These are phyloP conservation scores for Trematomus loennbergii DNA, from an alignment of 2,113 vertebrate species.

Conservation along the genomic window DNA sequence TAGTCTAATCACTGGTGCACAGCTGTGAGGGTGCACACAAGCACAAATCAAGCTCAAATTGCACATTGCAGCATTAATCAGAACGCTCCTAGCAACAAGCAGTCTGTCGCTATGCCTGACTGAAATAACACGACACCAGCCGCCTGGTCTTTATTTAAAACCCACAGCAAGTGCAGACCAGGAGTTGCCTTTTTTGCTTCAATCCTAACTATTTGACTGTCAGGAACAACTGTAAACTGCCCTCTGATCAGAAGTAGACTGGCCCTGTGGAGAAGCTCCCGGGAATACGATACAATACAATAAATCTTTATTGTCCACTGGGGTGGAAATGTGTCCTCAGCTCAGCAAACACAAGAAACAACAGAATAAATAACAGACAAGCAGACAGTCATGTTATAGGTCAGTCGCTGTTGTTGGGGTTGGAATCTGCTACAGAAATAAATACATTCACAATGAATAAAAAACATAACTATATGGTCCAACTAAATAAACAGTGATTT, in stretches of 20 bases:
- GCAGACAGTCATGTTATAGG: too few species aligned
- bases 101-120: constrained; percentile 45
- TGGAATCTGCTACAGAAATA: background rate
- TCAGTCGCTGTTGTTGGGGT: background rate
- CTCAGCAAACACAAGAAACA: too few species aligned
- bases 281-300: too few species aligned
- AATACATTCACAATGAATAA: background rate
- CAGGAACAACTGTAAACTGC: constrained; percentile 3
- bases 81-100: constrained; percentile 64
- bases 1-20: constrained; percentile 37
- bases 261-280: constrained; percentile 20
- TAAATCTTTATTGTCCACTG: too few species aligned
- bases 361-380: too few species aligned
- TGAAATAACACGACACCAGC: constrained; percentile 43
- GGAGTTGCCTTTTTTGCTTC: constrained; percentile 34
- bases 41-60: constrained; percentile 67
- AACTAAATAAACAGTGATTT: background rate
- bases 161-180: constrained; percentile 26
- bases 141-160: constrained; percentile 50
- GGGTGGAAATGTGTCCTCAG: too few species aligned
- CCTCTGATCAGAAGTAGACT: constrained; percentile 34
- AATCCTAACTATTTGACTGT: constrained; percentile 42
- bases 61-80: constrained; percentile 62
- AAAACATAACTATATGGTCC: background rate
- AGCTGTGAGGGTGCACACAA: constrained; percentile 54